Conservation (phyloP, 2,888 invertebrate species). For the Brachyopa scutellaris region DNA sequence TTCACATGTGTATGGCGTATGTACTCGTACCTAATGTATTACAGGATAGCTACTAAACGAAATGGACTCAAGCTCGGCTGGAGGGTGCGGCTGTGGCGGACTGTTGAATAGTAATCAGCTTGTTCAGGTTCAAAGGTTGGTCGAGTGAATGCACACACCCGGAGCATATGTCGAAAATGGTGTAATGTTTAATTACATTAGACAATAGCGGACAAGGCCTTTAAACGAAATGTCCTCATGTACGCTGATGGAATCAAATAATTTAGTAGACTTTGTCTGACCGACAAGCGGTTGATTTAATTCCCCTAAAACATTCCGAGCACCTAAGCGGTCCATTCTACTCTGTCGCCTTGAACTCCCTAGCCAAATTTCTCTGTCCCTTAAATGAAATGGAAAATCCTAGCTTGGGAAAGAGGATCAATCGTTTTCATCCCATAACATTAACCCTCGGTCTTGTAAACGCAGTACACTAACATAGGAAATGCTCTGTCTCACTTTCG, state of each 20-base stretch:
- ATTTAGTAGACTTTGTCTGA: constrained; percentile 56
- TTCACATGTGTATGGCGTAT: background rate
- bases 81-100: too few species aligned
- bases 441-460: too few species aligned
- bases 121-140: constrained; percentile 11
- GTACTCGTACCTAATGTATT: constrained; percentile 25
- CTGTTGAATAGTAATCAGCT: constrained; percentile 53
- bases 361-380: too few species aligned
- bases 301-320: constrained; percentile 60
- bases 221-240: too few species aligned
- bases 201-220: constrained; percentile 32
- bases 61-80: too few species aligned
- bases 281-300: constrained; percentile 57
- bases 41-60: constrained; percentile 13
- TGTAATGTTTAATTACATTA: constrained; percentile 60
- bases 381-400: too few species aligned
- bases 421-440: too few species aligned
- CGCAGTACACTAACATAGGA: too few species aligned
- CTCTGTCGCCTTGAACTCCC: too few species aligned
- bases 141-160: background rate
- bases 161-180: constrained; percentile 18
- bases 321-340: too few species aligned
- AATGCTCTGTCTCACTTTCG: too few species aligned
- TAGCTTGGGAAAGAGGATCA: too few species aligned
- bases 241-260: constrained; percentile 47